phyloP scores from a whole-genome alignment of 2,113 vertebrate species.

The Seriola rivoliana region DNA sequence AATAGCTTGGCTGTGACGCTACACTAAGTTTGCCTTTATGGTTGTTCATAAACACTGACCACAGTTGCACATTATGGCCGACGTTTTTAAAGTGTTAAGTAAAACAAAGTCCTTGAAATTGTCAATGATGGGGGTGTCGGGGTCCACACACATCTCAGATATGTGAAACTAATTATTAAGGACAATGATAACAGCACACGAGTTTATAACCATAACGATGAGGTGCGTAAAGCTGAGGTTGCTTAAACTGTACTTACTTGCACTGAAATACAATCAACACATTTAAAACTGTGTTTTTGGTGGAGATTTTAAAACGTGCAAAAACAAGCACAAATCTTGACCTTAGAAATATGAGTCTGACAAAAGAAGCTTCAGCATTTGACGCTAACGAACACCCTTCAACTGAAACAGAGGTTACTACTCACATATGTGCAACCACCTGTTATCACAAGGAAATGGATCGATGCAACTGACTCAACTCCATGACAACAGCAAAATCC shows the following conservation, averaged over 20 bases:
- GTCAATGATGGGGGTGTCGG: constrained; percentile 20
- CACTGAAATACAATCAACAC: not conserved
- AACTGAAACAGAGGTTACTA: not conserved
- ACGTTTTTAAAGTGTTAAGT: constrained; percentile 74
- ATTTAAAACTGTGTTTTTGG: not conserved
- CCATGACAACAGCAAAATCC: not conserved
- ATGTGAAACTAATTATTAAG: constrained; percentile 32
- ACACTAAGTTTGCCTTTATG: constrained; percentile 80
- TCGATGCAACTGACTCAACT: not conserved
- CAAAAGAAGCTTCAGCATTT: not conserved
- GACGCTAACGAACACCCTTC: rapidly evolving
- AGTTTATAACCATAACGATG: constrained; percentile 33
- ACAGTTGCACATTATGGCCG: constrained; percentile 63
- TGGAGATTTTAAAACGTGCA: not conserved
- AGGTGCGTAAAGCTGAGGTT: not conserved
- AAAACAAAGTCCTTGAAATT: constrained; percentile 74
- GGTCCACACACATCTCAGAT: constrained; percentile 14
- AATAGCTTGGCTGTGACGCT: constrained; percentile 77
- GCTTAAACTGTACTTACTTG: constrained; percentile 7
- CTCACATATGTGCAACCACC: no score
- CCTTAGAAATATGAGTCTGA: not conserved
- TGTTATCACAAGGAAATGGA: not conserved
- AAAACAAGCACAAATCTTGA: not conserved
- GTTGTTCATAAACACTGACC: constrained; percentile 80
- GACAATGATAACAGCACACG: not conserved